Percentiles rank a stretch among this genome's conserved stretches.
phyloP scores from a whole-genome alignment of 2,113 vertebrate species.

The Pituophis catenifer region DNA sequence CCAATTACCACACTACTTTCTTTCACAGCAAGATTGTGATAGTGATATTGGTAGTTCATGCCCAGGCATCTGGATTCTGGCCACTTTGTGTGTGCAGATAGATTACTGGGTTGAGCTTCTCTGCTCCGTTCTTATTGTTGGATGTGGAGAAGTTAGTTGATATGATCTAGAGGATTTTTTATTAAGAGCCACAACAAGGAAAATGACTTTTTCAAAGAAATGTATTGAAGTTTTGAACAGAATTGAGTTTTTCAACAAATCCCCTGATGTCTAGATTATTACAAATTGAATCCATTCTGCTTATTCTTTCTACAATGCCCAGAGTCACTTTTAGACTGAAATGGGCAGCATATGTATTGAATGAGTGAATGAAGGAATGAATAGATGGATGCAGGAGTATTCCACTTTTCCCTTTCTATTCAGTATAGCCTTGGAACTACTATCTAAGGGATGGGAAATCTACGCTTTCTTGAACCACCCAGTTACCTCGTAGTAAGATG shows the following conservation, averaged over 20 bases:
- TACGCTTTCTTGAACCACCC: not conserved
- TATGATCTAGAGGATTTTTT: not conserved
- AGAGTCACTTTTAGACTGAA: not conserved
- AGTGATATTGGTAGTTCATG: not conserved
- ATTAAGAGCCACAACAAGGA: not conserved
- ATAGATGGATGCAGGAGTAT: not conserved
- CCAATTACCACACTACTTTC: not conserved
- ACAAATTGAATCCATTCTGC: not conserved
- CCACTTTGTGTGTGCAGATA: not conserved
- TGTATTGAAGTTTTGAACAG: not conserved
- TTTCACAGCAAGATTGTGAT: not conserved
- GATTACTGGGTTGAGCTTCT: not conserved
- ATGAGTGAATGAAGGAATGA: not conserved
- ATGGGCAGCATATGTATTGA: not conserved
- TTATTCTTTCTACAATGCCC: not conserved
- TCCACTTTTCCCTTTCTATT: not conserved
- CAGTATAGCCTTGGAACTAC: not conserved
- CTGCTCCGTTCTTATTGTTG: not conserved
- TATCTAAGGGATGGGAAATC: not conserved
- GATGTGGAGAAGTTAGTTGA: not conserved
- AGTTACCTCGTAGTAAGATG: not conserved
- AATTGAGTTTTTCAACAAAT: not conserved
- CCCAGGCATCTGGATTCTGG: not conserved
- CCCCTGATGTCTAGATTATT: not conserved
- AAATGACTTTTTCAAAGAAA: not conserved